These are phyloP conservation scores for Calliphora vomitoria DNA, from an alignment of 2,888 invertebrate species.

Conservation along the genomic window DNA sequence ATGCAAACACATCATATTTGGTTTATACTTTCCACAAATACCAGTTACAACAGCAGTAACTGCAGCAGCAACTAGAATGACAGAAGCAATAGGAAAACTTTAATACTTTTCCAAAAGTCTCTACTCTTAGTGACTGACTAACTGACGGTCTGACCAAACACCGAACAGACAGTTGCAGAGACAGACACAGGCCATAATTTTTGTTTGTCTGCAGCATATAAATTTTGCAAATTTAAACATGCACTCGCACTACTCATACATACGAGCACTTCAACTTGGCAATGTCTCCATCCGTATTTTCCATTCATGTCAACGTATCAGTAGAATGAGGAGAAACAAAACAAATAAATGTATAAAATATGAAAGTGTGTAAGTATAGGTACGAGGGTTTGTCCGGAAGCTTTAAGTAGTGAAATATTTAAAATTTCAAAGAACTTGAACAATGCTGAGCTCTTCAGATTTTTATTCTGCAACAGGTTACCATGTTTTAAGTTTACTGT, in stretches of 20 bases:
- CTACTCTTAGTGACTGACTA: slow-evolving; percentile 32
- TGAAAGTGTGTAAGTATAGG: background rate
- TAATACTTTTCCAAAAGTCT: slow-evolving; percentile 49
- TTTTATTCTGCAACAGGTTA: too few relatives aligned
- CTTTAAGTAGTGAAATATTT: too few relatives aligned
- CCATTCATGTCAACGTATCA: background rate
- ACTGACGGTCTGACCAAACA: background rate
- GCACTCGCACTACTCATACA: slow-evolving; percentile 18
- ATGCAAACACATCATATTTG: slow-evolving; percentile 52
- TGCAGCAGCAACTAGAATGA: slow-evolving; percentile 11
- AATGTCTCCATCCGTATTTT: slow-evolving; percentile 33
- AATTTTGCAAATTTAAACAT: slow-evolving; percentile 68
- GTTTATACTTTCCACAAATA: slow-evolving; percentile 54
- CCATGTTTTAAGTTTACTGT: too few relatives aligned
- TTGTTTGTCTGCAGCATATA: slow-evolving; percentile 72
- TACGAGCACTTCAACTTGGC: slow-evolving; percentile 48
- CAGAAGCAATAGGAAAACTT: slow-evolving; percentile 21
- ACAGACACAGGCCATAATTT: slow-evolving; percentile 53
- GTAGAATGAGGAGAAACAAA: slow-evolving; percentile 5
- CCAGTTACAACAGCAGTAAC: slow-evolving; percentile 20
- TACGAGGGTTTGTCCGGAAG: background rate
- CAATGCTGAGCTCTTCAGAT: too few relatives aligned
- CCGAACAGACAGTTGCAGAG: background rate
- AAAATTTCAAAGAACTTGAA: too few relatives aligned
- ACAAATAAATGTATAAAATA: slow-evolving; percentile 13